Conservation (phyloP, 2,113 vertebrate genomes). For the Ammodytes dubius region DNA sequence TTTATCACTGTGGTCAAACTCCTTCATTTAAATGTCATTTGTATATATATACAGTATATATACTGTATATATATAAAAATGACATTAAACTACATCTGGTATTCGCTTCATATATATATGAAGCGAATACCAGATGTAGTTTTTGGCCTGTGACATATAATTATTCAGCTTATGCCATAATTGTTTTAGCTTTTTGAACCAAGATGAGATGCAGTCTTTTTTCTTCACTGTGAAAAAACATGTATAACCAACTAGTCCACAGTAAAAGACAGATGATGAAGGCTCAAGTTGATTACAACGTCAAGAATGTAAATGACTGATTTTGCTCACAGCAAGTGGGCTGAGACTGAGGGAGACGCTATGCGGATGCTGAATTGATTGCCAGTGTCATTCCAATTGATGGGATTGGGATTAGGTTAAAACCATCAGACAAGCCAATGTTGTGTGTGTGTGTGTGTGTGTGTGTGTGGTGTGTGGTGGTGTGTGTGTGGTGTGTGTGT, state of each 20-base stretch:
- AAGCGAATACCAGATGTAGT: not conserved
- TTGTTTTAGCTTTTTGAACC: not conserved
- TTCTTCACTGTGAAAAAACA: no score
- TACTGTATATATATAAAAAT: no score
- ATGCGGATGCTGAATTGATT: constrained; percentile 61
- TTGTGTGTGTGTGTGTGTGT: not conserved
- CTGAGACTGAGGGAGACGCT: constrained; percentile 37
- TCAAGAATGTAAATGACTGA: constrained; percentile 41
- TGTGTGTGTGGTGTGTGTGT: not conserved
- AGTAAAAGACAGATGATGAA: not conserved
- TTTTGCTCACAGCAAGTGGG: constrained; percentile 52
- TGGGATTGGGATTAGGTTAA: constrained; percentile 49
- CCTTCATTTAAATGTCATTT: not conserved
- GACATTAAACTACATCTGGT: no score
- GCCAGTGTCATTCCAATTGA: constrained; percentile 44
- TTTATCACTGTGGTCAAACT: not conserved
- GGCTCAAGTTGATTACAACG: not conserved
- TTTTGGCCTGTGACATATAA: not conserved
- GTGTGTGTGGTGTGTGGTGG: not conserved
- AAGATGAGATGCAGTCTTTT: constrained; percentile 4
- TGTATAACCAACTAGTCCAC: constrained; percentile 3
- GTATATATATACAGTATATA: not conserved
- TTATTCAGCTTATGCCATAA: not conserved
- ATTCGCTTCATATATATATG: no score
- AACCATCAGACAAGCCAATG: constrained; percentile 7